Percentiles rank a stretch among this genome's conserved stretches.
Conservation (phyloP, 2,113 vertebrate genomes). For the Psettodes erumei region DNA sequence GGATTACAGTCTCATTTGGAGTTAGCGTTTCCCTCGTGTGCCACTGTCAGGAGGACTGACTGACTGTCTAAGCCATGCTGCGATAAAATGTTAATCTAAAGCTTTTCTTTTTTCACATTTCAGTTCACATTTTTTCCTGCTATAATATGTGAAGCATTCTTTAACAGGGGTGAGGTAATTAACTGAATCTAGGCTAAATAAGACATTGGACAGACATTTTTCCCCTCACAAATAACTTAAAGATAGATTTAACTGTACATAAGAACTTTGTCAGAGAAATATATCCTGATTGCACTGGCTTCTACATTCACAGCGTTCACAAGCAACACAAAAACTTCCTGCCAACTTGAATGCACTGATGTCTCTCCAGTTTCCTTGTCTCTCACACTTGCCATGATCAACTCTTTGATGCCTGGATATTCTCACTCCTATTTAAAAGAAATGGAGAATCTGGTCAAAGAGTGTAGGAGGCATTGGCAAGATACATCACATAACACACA, state of each 20-base stretch:
- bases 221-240: not conserved
- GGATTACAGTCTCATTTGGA: constrained; percentile 65
- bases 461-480: not conserved
- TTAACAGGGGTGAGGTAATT: not conserved
- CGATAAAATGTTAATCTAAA: constrained; percentile 26
- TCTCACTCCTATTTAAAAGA: constrained; percentile 2
- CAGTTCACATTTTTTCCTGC: not conserved
- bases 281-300: not conserved
- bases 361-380: not conserved
- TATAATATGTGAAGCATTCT: not conserved
- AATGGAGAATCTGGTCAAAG: constrained; percentile 28
- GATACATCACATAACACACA: not conserved
- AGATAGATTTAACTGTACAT: not conserved
- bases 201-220: not conserved
- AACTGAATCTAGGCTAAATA: not conserved
- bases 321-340: constrained; percentile 1
- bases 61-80: constrained; percentile 12
- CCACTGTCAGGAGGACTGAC: constrained; percentile 33
- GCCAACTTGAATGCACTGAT: constrained; percentile 28
- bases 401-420: constrained; percentile 54
- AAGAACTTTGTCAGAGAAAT: not conserved
- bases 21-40: constrained; percentile 34
- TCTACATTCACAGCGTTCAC: not conserved
- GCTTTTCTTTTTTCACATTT: not conserved
- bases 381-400: constrained; percentile 20